Evolutionary conservation across 2,797 vertebrate genomes (phyloP), one percentile per base, ranked within the genome.

Genomic region (Psittacula derbiana): DNA sequence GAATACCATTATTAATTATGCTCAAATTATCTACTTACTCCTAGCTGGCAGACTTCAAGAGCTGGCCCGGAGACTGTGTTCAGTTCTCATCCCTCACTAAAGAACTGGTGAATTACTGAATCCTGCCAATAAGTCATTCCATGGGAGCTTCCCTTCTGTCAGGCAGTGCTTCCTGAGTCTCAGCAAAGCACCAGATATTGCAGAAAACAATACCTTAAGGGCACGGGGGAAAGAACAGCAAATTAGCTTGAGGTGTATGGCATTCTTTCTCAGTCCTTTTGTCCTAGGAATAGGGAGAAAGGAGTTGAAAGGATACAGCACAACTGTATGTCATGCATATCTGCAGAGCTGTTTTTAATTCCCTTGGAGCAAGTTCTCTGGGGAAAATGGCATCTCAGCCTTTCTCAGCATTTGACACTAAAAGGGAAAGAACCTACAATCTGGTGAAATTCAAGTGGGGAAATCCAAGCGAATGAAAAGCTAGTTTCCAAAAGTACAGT

Each of bases 391-490:
- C 27, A 13, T 40, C 67, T 93, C 6, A 1, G 30, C 20, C 21
- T 12, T 38, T 79, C 41, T 75, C 60, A 50, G 36, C 55, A 30
- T 89, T 47, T 86, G 52, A 49, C 31, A 10, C 9, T 31, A 12
- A 33, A 40, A 25, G 52, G 76, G 31, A 46, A 81, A 89, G 16
- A 49, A 60, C 7, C 21, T 47, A 1, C 41, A 24, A 53, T 62
- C n/a, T 78, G 40, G 21, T 84, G 74, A 84, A 80, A 71, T 47
- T 66, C 52, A 50, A n/a, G 24, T 57, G 66, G 30, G 11, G 30
- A 91, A 88, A 88, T 71, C 24, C 27, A 90, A 89, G 43, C 75
- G 81, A 67, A 67, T 80, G 66, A 86, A 88, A 92, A 86, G 15
- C 4, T 67, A 16, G 17, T 62, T 92, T 90, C 70, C 66, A 82